Evolutionary conservation across 2,797 vertebrate genomes (phyloP).

Genomic region (Mus caroli): DNA sequence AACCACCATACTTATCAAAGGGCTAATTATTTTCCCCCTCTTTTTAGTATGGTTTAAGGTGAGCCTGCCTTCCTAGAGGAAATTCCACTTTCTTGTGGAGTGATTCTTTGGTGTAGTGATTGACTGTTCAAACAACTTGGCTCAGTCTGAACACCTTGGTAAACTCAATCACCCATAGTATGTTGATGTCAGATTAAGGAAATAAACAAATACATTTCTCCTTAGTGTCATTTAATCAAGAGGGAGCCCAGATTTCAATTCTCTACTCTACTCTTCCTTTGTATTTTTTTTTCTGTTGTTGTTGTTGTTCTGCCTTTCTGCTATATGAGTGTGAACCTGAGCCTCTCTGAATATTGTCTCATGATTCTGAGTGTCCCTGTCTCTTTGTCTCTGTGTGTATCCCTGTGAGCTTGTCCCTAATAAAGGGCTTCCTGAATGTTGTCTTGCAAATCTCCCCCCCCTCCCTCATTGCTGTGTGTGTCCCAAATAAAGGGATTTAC

Average conservation of each 20-base stretch:
- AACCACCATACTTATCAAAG: background rate
- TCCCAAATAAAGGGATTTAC: background rate
- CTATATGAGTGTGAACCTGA: background rate
- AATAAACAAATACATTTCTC: background rate
- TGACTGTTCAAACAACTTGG: background rate
- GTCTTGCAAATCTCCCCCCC: background rate
- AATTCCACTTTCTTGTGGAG: background rate
- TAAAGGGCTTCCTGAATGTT: background rate
- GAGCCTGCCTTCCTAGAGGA: background rate
- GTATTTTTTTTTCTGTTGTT: background rate
- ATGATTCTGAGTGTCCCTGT: background rate
- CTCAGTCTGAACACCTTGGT: background rate
- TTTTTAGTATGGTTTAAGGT: background rate
- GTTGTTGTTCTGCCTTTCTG: background rate
- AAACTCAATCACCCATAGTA: background rate
- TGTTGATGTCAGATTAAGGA: background rate
- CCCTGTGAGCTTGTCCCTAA: background rate
- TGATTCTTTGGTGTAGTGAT: background rate
- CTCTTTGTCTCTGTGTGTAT: background rate
- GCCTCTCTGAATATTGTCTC: background rate
- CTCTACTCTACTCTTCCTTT: background rate
- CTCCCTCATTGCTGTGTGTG: background rate
- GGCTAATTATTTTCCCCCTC: no score
- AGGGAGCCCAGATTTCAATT: background rate
- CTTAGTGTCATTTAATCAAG: background rate